These are phyloP conservation scores for Gadopsis marmoratus DNA, from an alignment of 2,797 vertebrate species.

Conservation along the genomic window DNA sequence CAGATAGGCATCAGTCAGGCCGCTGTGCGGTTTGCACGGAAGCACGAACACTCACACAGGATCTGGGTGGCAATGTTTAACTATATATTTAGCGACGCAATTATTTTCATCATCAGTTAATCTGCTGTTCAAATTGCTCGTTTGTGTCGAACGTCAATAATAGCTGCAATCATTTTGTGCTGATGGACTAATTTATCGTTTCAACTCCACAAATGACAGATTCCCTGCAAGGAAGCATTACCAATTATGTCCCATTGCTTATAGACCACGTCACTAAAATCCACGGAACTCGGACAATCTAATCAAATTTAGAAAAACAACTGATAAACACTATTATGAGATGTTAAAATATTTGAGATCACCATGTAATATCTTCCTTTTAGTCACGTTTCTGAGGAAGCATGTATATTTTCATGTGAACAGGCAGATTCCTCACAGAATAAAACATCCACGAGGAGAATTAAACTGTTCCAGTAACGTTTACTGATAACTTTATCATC, in stretches of 20 bases:
- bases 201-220: background rate
- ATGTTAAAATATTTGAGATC: no score
- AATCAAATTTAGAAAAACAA: background rate
- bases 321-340: background rate
- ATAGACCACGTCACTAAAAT: background rate
- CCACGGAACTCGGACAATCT: background rate
- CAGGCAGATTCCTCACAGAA: background rate
- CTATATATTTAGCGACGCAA: background rate
- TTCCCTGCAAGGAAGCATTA: background rate
- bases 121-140: background rate
- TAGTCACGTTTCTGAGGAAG: background rate
- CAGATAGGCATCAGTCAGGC: constrained; percentile 78
- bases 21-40: constrained; percentile 24
- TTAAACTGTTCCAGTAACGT: background rate
- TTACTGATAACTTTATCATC: background rate
- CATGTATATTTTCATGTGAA: background rate
- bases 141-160: background rate
- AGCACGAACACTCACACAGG: constrained; percentile 12
- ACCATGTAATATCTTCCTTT: background rate
- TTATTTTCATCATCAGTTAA: background rate
- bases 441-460: background rate
- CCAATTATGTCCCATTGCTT: background rate
- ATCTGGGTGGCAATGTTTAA: background rate
- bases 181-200: background rate
- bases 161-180: no score